Percentiles rank a stretch among this genome's conserved stretches.
phyloP scores from a whole-genome alignment of 2,888 invertebrate species.

The Nymphalis polychloros region DNA sequence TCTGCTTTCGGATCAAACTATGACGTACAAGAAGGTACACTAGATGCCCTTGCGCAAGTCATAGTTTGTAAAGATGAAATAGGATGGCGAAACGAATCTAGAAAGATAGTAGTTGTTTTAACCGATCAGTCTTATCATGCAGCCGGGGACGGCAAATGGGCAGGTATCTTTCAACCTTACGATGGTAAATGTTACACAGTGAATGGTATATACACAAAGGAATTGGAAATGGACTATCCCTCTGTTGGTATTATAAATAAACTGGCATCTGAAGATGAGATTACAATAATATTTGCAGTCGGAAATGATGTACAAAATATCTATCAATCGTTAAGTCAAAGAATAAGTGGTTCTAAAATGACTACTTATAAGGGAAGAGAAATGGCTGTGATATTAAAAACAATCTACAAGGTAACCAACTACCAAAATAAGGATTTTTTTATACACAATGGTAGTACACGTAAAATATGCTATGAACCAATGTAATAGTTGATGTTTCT shows the following conservation, averaged over 20 bases:
- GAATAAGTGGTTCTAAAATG: constrained; percentile 50
- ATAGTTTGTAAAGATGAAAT: constrained; percentile 84
- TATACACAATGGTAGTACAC: no score
- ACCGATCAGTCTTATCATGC: constrained; percentile 89
- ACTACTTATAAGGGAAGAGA: constrained; percentile 19
- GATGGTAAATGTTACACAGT: constrained; percentile 86
- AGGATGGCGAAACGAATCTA: constrained; percentile 89
- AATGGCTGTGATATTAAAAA: constrained; percentile 45
- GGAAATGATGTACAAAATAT: constrained; percentile 3
- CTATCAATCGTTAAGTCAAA: constrained; percentile 46
- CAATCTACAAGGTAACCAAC: constrained; percentile 56
- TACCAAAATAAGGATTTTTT: background rate
- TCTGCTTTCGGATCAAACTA: constrained; percentile 78
- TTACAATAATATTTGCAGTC: constrained; percentile 56
- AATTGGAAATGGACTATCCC: constrained; percentile 87
- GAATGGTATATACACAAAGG: constrained; percentile 78
- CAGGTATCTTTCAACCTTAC: constrained; percentile 85
- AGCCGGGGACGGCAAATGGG: constrained; percentile 88
- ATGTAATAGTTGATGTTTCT: no score
- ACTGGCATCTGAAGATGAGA: constrained; percentile 52
- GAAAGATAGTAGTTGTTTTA: constrained; percentile 89
- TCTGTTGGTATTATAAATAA: constrained; percentile 86
- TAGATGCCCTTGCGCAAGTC: constrained; percentile 92
- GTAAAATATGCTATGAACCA: no score
- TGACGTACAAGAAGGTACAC: constrained; percentile 90